phyloP scores from a whole-genome alignment of 2,113 vertebrate species.

The Dascyllus trimaculatus region DNA sequence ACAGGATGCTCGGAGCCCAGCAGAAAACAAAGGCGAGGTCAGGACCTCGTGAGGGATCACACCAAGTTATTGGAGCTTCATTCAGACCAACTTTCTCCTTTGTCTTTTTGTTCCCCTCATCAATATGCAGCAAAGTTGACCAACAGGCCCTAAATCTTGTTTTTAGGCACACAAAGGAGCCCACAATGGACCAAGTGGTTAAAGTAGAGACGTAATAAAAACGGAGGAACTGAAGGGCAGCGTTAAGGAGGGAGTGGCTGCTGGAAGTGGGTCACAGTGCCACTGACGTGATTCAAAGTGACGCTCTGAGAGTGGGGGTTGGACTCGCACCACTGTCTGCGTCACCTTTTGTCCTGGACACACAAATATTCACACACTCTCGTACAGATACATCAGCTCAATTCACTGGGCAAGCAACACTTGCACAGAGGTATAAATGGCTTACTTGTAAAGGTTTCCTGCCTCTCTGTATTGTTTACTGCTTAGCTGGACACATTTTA shows the following conservation, averaged over 20 bases:
- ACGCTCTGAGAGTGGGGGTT: constrained; percentile 57
- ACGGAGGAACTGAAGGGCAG: constrained; percentile 7
- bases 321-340: constrained; percentile 57
- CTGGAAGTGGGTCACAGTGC: constrained; percentile 82
- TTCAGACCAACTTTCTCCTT: background rate
- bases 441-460: constrained; percentile 10
- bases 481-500: constrained; percentile 31
- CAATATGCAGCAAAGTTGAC: background rate
- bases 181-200: constrained; percentile 4
- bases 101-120: background rate
- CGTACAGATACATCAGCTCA: constrained; percentile 24
- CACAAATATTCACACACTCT: constrained; percentile 23
- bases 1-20: constrained; percentile 11
- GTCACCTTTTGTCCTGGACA: constrained; percentile 59
- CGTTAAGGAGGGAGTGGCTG: constrained; percentile 57
- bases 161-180: constrained; percentile 1
- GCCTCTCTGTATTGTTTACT: constrained; percentile 15
- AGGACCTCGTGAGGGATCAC: constrained; percentile 20
- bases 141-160: background rate
- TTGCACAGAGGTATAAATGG: constrained; percentile 44
- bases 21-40: constrained; percentile 47
- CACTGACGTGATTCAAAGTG: constrained; percentile 78
- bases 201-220: constrained; percentile 19
- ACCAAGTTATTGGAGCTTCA: constrained; percentile 23
- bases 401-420: constrained; percentile 44